Conservation (phyloP, 2,797 vertebrate genomes). For the Carapus acus region DNA sequence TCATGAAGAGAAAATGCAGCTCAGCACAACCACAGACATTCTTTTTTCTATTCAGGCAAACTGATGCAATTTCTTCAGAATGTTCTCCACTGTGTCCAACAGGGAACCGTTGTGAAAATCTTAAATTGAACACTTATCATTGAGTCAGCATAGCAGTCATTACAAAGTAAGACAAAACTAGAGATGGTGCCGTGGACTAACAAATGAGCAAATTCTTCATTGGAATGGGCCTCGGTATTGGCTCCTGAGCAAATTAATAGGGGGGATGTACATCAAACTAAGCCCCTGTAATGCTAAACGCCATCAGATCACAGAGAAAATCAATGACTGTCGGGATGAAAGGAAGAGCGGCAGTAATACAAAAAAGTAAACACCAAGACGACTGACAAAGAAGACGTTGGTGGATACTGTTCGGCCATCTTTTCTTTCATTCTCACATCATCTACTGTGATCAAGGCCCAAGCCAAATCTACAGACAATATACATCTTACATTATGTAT, state of each 20-base stretch:
- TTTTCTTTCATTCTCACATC: conserved; percentile 22
- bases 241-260: conserved; percentile 10
- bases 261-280: conserved; percentile 9
- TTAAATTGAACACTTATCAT: conserved; percentile 1
- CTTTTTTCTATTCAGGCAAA: background rate
- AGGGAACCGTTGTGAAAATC: background rate
- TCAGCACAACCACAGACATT: background rate
- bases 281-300: background rate
- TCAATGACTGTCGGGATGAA: background rate
- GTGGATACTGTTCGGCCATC: conserved; percentile 11
- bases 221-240: conserved; percentile 8
- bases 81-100: background rate
- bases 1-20: no score
- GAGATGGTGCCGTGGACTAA: background rate
- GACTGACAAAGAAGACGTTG: conserved; percentile 8
- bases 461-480: conserved; percentile 30
- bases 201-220: conserved; percentile 38
- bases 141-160: conserved; percentile 12
- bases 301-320: conserved; percentile 17
- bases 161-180: conserved; percentile 8
- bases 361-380: conserved; percentile 6
- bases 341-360: background rate
- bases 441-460: conserved; percentile 24
- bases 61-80: conserved; percentile 8
- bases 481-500: conserved; percentile 35